Percentiles rank a stretch among this genome's conserved stretches.
These are phyloP conservation scores for Leucophora obtusa DNA, from an alignment of 2,888 invertebrate genomes.

Conservation along the genomic window DNA sequence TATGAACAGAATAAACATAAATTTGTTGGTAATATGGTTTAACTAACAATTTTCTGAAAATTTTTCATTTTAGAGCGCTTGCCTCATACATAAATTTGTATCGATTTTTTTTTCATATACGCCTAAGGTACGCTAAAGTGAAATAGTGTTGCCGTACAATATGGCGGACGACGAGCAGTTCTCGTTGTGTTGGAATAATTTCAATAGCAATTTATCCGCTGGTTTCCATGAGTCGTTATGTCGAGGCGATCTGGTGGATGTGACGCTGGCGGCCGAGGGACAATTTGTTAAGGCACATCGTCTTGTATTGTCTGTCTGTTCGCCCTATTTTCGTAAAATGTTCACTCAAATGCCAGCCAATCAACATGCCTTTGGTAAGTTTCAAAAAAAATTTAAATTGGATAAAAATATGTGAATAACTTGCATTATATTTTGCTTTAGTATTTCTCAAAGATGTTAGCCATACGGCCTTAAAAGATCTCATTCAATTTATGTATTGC, in stretches of 20 bases:
- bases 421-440: slow-evolving; percentile 73
- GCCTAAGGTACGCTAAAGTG: slow-evolving; percentile 43
- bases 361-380: slow-evolving; percentile 84
- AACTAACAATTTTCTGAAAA: too few species aligned
- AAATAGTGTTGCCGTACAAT: slow-evolving; percentile 76
- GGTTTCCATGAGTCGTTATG: slow-evolving; percentile 86
- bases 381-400: background rate
- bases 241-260: slow-evolving; percentile 85
- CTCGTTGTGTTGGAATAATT: slow-evolving; percentile 88
- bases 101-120: slow-evolving; percentile 49
- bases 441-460: slow-evolving; percentile 86
- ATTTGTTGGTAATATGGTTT: too few species aligned
- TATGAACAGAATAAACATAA: too few species aligned
- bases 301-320: slow-evolving; percentile 85
- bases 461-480: slow-evolving; percentile 84
- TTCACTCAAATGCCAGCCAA: slow-evolving; percentile 84
- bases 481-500: slow-evolving; percentile 86
- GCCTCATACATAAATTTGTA: slow-evolving; percentile 39
- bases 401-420: background rate
- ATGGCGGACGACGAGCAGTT: slow-evolving; percentile 87
- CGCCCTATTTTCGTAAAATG: slow-evolving; percentile 86
- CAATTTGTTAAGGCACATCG: slow-evolving; percentile 86
- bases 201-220: slow-evolving; percentile 85
- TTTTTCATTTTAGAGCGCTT: slow-evolving; percentile 6
- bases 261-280: slow-evolving; percentile 85